A percentile compares a stretch with the other conserved stretches of the same genome.
Evolutionary conservation across 2,888 invertebrate species (phyloP).

Genomic region (Dryococelus australis): DNA sequence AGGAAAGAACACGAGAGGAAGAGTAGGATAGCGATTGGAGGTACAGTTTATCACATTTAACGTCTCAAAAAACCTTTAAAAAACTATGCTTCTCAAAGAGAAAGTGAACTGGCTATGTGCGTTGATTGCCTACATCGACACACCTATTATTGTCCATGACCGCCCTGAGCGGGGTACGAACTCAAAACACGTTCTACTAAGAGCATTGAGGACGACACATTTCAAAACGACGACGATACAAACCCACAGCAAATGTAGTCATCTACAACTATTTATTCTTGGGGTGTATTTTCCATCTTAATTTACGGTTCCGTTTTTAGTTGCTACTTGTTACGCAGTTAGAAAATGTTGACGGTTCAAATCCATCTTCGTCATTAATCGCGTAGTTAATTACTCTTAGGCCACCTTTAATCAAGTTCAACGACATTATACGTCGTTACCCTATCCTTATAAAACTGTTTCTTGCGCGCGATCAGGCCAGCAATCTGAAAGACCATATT

Average conservation of each 20-base stretch:
- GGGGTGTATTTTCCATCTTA: no score
- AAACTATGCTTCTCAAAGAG: not conserved
- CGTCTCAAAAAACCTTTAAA: not conserved
- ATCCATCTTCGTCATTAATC: no score
- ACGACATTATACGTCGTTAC: no score
- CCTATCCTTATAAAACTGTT: no score
- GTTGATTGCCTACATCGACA: slow-evolving; percentile 1
- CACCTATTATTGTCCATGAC: not conserved
- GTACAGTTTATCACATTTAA: not conserved
- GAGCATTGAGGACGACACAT: not conserved
- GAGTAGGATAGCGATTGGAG: not conserved
- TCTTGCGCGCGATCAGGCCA: no score
- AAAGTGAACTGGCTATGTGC: not conserved
- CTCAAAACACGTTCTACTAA: not conserved
- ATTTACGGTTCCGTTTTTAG: no score
- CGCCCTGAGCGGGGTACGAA: not conserved
- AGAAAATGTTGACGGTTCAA: no score
- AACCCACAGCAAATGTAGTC: not conserved
- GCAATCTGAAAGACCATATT: no score
- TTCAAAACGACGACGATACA: not conserved
- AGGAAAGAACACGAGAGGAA: slow-evolving; percentile 11
- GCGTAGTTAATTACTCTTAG: no score
- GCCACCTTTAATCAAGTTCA: no score
- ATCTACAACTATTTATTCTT: not conserved
- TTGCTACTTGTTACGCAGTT: no score